Percentiles rank a stretch among this genome's conserved stretches.
Evolutionary conservation across 2,113 vertebrate genomes (phyloP).

Genomic region (Oreochromis niloticus): DNA sequence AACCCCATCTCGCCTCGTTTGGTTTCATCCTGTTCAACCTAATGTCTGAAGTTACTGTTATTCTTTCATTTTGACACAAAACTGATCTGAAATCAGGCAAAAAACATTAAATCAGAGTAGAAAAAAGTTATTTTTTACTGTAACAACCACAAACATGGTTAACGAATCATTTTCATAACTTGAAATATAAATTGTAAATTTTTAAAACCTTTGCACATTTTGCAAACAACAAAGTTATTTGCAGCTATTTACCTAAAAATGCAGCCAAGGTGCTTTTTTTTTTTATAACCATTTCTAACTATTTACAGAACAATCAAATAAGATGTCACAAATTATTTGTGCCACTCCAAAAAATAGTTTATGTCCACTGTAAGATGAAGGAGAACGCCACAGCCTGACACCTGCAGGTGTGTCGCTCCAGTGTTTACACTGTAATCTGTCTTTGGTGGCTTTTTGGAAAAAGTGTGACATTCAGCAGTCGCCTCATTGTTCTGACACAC

Average conservation of each 20-base stretch:
- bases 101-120: no score
- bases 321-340: background rate
- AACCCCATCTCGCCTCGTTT: background rate
- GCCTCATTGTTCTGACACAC: background rate
- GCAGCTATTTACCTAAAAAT: background rate
- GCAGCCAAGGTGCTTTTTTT: background rate
- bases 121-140: background rate
- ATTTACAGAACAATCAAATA: background rate
- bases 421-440: background rate
- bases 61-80: no score
- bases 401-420: background rate
- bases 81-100: no score
- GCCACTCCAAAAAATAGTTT: no score
- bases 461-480: background rate
- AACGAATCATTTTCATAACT: background rate
- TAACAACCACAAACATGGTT: background rate
- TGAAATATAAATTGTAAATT: accelerated
- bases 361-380: background rate
- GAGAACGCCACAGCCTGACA: background rate
- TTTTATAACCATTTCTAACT: background rate
- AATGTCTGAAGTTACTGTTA: no score
- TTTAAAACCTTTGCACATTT: background rate
- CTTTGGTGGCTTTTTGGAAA: background rate
- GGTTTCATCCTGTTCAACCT: background rate
- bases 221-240: background rate